These are phyloP conservation scores for Gambusia holbrooki DNA, from an alignment of 2,113 vertebrate genomes.

Conservation along the genomic window DNA sequence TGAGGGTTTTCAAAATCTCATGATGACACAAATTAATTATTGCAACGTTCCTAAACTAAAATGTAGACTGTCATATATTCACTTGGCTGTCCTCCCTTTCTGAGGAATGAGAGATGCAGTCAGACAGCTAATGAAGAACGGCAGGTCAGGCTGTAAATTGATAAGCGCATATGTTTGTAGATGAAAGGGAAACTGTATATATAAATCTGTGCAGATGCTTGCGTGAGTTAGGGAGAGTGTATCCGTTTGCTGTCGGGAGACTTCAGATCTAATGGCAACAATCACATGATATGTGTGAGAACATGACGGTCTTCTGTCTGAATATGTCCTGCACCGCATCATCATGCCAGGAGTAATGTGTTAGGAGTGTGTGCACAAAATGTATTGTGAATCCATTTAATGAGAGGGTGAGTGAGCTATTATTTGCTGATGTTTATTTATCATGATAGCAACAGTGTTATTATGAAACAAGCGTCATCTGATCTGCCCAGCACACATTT, in stretches of 20 bases:
- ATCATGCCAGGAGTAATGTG: neutral
- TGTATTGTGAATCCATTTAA: neutral
- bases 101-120: slow-evolving; percentile 11
- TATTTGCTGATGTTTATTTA: slow-evolving; percentile 4
- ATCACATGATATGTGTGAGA: slow-evolving; percentile 36
- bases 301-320: slow-evolving; percentile 10
- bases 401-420: neutral
- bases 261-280: slow-evolving; percentile 28
- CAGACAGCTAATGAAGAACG: slow-evolving; percentile 35
- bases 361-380: neutral
- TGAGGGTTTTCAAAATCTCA: neutral
- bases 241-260: slow-evolving; percentile 3
- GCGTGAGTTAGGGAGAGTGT: neutral
- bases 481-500: neutral
- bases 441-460: neutral
- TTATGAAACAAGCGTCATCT: neutral
- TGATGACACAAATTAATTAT: no score
- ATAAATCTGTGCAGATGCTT: slow-evolving; percentile 5
- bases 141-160: slow-evolving; percentile 33
- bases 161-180: slow-evolving; percentile 7
- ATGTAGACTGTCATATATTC: slow-evolving; percentile 14
- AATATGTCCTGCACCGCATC: slow-evolving; percentile 11
- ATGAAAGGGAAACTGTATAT: neutral
- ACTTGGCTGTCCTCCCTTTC: slow-evolving; percentile 6
- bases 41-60: neutral